These are phyloP conservation scores for Istiophorus platypterus DNA, from an alignment of 2,113 vertebrate genomes.

Conservation along the genomic window DNA sequence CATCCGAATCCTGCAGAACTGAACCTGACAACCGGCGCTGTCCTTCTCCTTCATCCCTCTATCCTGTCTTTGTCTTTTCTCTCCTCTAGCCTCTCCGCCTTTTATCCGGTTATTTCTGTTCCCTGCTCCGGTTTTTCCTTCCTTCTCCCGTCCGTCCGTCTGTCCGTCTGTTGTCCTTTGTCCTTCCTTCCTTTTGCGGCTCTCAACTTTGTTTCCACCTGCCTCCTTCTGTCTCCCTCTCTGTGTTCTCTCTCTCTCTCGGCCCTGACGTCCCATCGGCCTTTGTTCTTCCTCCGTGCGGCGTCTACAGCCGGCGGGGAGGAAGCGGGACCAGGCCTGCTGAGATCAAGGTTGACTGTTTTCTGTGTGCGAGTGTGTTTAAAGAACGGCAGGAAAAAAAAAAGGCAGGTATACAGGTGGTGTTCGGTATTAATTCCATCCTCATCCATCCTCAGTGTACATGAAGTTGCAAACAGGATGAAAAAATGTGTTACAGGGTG, in stretches of 20 bases:
- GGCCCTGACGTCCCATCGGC: constrained; percentile 7
- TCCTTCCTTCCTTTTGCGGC: neutral
- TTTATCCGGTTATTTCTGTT: neutral
- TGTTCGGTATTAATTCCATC: neutral
- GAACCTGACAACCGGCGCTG: neutral
- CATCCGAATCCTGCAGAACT: neutral
- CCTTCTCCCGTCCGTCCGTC: neutral
- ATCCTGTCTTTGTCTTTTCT: neutral
- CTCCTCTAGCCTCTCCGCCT: neutral
- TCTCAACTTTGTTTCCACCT: constrained; percentile 14
- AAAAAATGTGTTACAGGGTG: neutral
- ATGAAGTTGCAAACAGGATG: neutral
- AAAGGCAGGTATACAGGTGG: neutral
- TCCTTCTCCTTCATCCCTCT: neutral
- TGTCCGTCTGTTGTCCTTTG: neutral
- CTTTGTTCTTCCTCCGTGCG: constrained; percentile 62
- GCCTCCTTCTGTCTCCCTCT: neutral
- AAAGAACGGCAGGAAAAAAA: neutral
- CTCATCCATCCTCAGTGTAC: no score
- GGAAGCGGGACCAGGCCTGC: constrained; percentile 47
- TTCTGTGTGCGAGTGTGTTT: neutral
- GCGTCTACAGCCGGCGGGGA: constrained; percentile 49
- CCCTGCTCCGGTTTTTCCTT: neutral
- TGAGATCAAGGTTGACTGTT: constrained; percentile 54
- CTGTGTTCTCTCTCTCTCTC: neutral